Conservation (phyloP, 2,797 vertebrate genomes). For the Taenioides sp. region DNA sequence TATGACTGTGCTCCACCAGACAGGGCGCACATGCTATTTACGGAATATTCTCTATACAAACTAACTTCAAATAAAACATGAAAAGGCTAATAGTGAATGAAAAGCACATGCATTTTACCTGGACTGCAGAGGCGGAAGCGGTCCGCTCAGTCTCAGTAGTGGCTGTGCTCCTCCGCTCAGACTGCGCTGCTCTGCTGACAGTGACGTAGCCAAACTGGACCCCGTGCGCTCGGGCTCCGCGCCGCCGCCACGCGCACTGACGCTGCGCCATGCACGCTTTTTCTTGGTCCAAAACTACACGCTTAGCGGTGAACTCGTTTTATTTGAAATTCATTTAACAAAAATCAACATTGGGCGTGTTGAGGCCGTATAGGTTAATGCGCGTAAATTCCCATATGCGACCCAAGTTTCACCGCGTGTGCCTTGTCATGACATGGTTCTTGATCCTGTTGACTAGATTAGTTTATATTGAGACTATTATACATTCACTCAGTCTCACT, state of each 20-base stretch:
- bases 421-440: too few relatives aligned
- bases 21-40: conserved; percentile 34
- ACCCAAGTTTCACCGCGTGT: background rate
- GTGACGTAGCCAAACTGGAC: conserved; percentile 64
- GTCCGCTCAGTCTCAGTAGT: conserved; percentile 23
- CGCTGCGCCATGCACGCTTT: conserved; percentile 42
- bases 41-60: conserved; percentile 10
- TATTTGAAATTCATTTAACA: background rate
- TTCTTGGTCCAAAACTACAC: conserved; percentile 23
- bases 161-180: conserved; percentile 40
- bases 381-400: background rate
- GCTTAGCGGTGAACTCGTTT: background rate
- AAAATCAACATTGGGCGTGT: background rate
- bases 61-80: conserved; percentile 9
- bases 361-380: background rate
- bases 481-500: too few relatives aligned
- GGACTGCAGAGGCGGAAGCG: conserved; percentile 8
- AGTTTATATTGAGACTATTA: too few relatives aligned
- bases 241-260: conserved; percentile 42
- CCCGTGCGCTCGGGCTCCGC: conserved; percentile 35
- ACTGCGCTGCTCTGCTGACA: conserved; percentile 27
- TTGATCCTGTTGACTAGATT: too few relatives aligned
- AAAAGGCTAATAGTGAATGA: conserved; percentile 1
- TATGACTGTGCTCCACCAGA: conserved; percentile 19
- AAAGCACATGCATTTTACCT: conserved; percentile 31